phyloP scores from a whole-genome alignment of 2,797 vertebrate species.

The Rhadinocentrus ornatus region DNA sequence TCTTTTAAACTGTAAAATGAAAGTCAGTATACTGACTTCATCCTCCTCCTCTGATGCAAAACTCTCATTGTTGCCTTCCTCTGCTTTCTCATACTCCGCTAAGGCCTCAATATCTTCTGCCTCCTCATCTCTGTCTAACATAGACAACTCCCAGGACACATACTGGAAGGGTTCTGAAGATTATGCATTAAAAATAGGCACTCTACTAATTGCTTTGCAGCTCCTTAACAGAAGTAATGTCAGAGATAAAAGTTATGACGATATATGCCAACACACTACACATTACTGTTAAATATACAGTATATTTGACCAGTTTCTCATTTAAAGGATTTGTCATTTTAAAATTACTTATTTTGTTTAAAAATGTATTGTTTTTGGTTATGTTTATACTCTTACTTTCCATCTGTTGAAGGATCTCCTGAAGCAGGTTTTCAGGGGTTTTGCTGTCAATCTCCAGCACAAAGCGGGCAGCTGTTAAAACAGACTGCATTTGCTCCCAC shows the following conservation, averaged over 20 bases:
- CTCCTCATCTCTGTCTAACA: conserved; percentile 86
- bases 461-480: conserved; percentile 58
- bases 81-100: conserved; percentile 69
- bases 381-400: conserved; percentile 84
- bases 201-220: background rate
- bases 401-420: conserved; percentile 82
- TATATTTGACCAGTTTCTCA: background rate
- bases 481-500: conserved; percentile 81
- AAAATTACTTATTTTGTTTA: background rate
- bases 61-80: conserved; percentile 67
- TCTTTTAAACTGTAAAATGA: conserved; percentile 6
- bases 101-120: conserved; percentile 84
- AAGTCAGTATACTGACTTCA: conserved; percentile 55
- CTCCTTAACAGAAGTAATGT: background rate
- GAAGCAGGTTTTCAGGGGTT: conserved; percentile 84
- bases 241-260: background rate
- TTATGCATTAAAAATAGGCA: conserved; percentile 16
- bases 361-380: background rate
- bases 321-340: background rate
- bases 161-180: conserved; percentile 85
- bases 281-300: background rate
- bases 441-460: conserved; percentile 83
- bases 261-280: background rate
- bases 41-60: conserved; percentile 44
- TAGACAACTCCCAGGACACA: conserved; percentile 79